These are phyloP conservation scores for Agrypnia vestita DNA, from an alignment of 1,140 invertebrate genomes.

Conservation along the genomic window DNA sequence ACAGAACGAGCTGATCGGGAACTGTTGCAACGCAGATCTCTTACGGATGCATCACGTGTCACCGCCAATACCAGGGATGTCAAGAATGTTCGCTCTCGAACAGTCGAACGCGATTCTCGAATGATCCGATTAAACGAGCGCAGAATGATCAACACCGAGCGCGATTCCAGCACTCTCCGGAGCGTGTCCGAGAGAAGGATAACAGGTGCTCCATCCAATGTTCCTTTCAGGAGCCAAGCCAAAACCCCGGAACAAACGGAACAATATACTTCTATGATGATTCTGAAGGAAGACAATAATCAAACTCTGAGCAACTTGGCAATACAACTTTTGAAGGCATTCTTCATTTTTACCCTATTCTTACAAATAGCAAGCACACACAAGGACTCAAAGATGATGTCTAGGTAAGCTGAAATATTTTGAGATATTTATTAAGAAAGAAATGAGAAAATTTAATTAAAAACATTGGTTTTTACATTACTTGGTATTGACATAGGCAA, in stretches of 20 bases:
- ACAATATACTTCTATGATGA: constrained; percentile 8
- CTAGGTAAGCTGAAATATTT: constrained; percentile 34
- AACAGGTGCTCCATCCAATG: constrained; percentile 5
- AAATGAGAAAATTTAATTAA: not conserved
- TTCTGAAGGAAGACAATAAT: not conserved
- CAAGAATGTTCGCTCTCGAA: constrained; percentile 11
- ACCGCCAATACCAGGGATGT: not conserved
- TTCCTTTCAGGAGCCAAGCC: not conserved
- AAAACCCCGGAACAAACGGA: not conserved
- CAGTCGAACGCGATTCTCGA: constrained; percentile 6
- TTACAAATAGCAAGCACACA: constrained; percentile 46
- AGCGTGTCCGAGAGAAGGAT: not conserved
- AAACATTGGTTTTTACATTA: no score
- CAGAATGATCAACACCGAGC: not conserved
- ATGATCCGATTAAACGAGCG: not conserved
- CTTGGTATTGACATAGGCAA: no score
- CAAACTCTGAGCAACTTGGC: constrained; percentile 29
- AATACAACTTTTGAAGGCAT: constrained; percentile 49
- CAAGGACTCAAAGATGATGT: constrained; percentile 45
- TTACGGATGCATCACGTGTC: not conserved
- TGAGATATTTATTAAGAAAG: not conserved
- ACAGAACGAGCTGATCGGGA: not conserved
- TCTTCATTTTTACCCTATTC: constrained; percentile 51
- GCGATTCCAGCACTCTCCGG: not conserved
- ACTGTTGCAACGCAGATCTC: constrained; percentile 2